Evolutionary conservation across 1,140 invertebrate genomes (phyloP).

Genomic region (Leptestheria dahalacensis): DNA sequence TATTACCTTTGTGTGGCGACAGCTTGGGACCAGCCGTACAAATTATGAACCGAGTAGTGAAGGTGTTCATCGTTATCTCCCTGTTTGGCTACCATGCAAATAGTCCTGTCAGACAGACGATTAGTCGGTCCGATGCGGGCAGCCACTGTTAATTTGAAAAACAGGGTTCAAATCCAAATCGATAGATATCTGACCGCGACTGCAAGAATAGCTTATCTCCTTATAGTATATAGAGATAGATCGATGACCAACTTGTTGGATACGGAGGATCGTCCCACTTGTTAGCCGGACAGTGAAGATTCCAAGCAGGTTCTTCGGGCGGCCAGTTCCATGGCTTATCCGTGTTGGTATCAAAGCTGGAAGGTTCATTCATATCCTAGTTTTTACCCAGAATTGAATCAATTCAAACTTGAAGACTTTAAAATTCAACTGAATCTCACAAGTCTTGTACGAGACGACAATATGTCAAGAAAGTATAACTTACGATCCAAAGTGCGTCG

Average conservation of each 20-base stretch:
- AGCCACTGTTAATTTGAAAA: not conserved
- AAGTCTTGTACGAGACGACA: not conserved
- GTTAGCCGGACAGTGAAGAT: constrained; percentile 13
- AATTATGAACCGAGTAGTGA: constrained; percentile 37
- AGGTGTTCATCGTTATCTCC: constrained; percentile 8
- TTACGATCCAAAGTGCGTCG: constrained; percentile 28
- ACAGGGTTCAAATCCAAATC: not conserved
- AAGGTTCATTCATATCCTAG: constrained; percentile 35
- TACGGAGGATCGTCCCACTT: constrained; percentile 17
- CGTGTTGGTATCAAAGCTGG: constrained; percentile 25
- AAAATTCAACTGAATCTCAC: not conserved
- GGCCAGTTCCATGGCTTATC: constrained; percentile 13
- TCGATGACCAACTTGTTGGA: constrained; percentile 8
- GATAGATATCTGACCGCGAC: not conserved
- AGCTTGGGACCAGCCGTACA: constrained; percentile 33
- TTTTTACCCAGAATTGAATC: no score
- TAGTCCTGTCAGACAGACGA: constrained; percentile 17
- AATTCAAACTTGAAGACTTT: no score
- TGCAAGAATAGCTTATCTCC: not conserved
- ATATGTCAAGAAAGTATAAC: no score
- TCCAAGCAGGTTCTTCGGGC: constrained; percentile 7
- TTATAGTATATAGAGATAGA: not conserved
- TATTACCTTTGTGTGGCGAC: constrained; percentile 16
- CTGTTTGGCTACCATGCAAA: constrained; percentile 15
- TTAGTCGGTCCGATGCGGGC: constrained; percentile 8